Percentiles rank a stretch among this genome's conserved stretches.
These are phyloP conservation scores for Lepeophtheirus nordmannii DNA, from an alignment of 2,888 invertebrate genomes.

Conservation along the genomic window DNA sequence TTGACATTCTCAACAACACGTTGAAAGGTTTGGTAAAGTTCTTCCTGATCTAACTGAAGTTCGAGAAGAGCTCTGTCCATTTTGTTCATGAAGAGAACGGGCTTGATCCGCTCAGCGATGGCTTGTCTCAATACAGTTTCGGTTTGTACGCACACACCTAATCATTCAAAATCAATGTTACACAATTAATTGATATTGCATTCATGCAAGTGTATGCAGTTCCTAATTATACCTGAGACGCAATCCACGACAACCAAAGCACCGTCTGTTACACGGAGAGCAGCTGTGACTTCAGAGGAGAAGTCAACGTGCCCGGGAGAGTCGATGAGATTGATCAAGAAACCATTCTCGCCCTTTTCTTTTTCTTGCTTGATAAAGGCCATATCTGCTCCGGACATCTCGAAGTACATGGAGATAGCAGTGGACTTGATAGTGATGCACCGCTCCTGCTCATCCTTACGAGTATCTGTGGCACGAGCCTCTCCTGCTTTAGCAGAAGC, in stretches of 20 bases:
- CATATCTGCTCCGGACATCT: constrained; percentile 83
- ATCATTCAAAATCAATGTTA: background rate
- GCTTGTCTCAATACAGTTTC: constrained; percentile 99
- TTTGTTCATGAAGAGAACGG: constrained; percentile 99
- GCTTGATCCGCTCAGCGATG: constrained; percentile 98
- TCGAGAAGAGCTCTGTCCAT: constrained; percentile 98
- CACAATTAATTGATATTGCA: background rate
- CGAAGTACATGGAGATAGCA: constrained; percentile 99
- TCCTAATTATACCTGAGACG: constrained; percentile 64
- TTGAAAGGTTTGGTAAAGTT: constrained; percentile 89
- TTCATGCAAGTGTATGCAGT: background rate
- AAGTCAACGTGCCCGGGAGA: constrained; percentile 99
- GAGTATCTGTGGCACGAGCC: constrained; percentile 95
- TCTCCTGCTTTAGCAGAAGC: constrained; percentile 97
- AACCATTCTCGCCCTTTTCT: constrained; percentile 78
- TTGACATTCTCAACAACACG: constrained; percentile 99
- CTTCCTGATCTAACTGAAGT: constrained; percentile 87
- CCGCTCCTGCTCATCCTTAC: constrained; percentile 99
- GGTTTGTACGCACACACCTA: constrained; percentile 98
- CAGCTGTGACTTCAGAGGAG: constrained; percentile 98
- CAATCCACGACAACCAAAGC: constrained; percentile 99
- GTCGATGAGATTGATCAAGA: constrained; percentile 99
- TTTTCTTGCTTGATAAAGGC: constrained; percentile 75
- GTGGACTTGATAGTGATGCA: constrained; percentile 99
- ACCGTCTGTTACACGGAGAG: constrained; percentile 98